Base-by-base conservation (phyloP, 2,888 invertebrate genomes). In the Brenthis ino region DNA sequence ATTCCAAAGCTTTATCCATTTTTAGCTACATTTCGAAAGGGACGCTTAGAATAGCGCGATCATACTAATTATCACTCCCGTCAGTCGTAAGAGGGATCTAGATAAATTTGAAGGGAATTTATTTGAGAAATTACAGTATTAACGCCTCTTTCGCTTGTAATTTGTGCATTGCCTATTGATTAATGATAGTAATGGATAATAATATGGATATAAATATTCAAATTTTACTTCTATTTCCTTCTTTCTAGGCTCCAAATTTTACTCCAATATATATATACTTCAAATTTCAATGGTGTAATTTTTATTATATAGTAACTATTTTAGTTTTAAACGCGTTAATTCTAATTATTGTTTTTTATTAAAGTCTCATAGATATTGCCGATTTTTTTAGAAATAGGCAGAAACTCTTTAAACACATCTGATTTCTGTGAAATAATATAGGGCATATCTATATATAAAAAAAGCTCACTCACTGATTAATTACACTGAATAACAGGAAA, bases 1-100 rank as follows among this genome's bases (percentile, higher is more conserved):
- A 79, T 87, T 88, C 88, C 88, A 90, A 85, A 87, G 91, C 91
- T 91, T 89, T 86, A 82, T 87, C 90, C 89, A 91, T 90, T 91
- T 91, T 91, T 90, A 91, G 91, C 80, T 78, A 74, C 70, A 69
- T 82, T 37, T 63, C 1, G 85, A 85, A 43, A 85, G 86, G 88
- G 72, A 70, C 75, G 80, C 86, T 79, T 84, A 77, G 84, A 90
- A 92, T 91, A 91, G 89, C 88, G 79, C 83, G 84, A 88, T 85
- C 86, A 81, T 82, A 85, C 89, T 88, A 89, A 88, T 91, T 91
- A 91, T 89, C 92, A 77, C 86, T 86, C 85, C 85, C 84, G 88
- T 86, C 88, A 83, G 82, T 83, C 81, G 79, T 78, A 79, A 68
- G 71, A 69, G 76, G 74, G 75, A 76, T 75, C 74, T 76, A 76